Conservation (phyloP, 2,113 vertebrate genomes). For the Tautogolabrus adspersus region DNA sequence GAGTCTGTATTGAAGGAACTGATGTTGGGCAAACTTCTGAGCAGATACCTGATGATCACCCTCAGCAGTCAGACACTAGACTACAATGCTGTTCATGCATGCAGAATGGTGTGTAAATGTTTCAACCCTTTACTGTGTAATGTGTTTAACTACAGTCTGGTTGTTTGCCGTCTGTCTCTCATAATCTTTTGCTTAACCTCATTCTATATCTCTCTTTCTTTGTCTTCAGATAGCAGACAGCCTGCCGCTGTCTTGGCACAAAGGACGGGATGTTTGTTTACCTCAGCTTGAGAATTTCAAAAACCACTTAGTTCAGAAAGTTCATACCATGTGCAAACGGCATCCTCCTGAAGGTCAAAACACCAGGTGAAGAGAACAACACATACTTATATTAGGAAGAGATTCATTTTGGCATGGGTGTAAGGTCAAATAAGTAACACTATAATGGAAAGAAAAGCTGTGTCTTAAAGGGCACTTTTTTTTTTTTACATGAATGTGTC, state of each 20-base stretch:
- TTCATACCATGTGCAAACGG: slow-evolving; percentile 77
- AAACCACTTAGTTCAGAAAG: slow-evolving; percentile 86
- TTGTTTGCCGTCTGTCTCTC: not conserved
- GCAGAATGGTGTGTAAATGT: slow-evolving; percentile 84
- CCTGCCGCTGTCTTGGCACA: slow-evolving; percentile 89
- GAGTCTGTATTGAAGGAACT: slow-evolving; percentile 87
- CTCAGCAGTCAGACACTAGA: slow-evolving; percentile 81
- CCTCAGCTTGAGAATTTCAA: slow-evolving; percentile 88
- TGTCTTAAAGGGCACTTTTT: too few species aligned
- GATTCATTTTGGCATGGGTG: not conserved
- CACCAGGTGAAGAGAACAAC: slow-evolving; percentile 67
- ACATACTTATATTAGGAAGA: not conserved
- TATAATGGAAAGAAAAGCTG: not conserved
- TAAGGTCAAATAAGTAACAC: not conserved
- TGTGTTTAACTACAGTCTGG: not conserved
- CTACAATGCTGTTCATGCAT: slow-evolving; percentile 77
- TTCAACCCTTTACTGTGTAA: not conserved
- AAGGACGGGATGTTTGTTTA: slow-evolving; percentile 74
- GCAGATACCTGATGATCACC: slow-evolving; percentile 89
- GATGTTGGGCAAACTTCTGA: slow-evolving; percentile 89
- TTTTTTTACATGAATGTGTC: too few species aligned
- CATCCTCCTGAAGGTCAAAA: slow-evolving; percentile 62
- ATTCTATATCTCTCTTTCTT: not conserved
- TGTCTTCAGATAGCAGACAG: slow-evolving; percentile 83
- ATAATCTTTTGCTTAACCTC: not conserved